These are phyloP conservation scores for Rhea americana DNA, from an alignment of 2,113 vertebrate genomes.

Conservation along the genomic window DNA sequence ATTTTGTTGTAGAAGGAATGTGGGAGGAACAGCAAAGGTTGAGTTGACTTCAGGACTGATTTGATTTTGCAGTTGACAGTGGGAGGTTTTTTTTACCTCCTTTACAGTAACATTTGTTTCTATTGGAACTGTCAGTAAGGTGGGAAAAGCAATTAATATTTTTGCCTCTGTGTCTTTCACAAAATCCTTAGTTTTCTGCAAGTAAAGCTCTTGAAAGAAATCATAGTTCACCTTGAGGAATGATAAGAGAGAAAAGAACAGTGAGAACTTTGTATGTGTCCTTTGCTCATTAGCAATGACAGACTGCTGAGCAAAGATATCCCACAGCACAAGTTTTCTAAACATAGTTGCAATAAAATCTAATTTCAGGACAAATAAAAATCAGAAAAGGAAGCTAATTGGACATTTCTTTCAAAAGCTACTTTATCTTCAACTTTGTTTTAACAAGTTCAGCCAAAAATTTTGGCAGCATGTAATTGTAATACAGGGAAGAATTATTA, in stretches of 20 bases:
- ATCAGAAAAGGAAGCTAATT: conserved; percentile 17
- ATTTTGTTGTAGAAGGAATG: background rate
- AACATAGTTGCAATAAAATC: conserved; percentile 21
- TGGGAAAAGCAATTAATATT: conserved; percentile 62
- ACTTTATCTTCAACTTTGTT: background rate
- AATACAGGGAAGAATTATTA: background rate
- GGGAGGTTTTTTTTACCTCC: conserved; percentile 26
- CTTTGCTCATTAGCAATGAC: conserved; percentile 56
- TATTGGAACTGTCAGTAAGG: conserved; percentile 51
- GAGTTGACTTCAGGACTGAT: conserved; percentile 16
- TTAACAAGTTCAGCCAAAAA: background rate
- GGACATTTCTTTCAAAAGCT: background rate
- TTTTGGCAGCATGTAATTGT: background rate
- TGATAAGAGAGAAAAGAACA: conserved; percentile 29
- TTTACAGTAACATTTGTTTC: conserved; percentile 49
- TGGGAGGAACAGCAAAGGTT: background rate
- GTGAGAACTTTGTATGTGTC: background rate
- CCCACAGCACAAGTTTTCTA: conserved; percentile 4
- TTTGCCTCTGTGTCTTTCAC: conserved; percentile 30
- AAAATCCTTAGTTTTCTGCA: conserved; percentile 53
- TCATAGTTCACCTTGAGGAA: conserved; percentile 56
- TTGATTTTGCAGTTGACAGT: conserved; percentile 33
- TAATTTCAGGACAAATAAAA: conserved; percentile 25
- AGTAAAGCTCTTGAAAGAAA: conserved; percentile 62
- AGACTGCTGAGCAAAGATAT: background rate